Percentiles rank a stretch among this genome's conserved stretches.
These are phyloP conservation scores for Ceyx margarethae DNA, from an alignment of 2,113 vertebrate species.

Conservation along the genomic window DNA sequence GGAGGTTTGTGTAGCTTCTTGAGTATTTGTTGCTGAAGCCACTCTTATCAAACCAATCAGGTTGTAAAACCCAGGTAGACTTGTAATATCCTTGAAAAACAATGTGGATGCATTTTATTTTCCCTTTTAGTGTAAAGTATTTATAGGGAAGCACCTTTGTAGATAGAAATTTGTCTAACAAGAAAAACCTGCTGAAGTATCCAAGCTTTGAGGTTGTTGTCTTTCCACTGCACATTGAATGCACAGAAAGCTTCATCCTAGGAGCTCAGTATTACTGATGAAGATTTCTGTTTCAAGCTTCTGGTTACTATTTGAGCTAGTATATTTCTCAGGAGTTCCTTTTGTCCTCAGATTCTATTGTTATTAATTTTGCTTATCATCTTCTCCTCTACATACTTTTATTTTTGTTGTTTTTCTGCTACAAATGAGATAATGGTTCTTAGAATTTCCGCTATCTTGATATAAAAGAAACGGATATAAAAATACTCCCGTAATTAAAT, in stretches of 20 bases:
- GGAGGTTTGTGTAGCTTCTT: not conserved
- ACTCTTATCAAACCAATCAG: not conserved
- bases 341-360: not conserved
- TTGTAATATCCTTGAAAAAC: not conserved
- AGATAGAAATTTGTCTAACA: not conserved
- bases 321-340: not conserved
- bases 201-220: not conserved
- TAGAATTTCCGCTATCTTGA: not conserved
- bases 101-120: not conserved
- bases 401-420: not conserved
- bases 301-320: not conserved
- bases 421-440: not conserved
- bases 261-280: not conserved
- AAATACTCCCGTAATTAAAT: not conserved
- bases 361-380: not conserved
- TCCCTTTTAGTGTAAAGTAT: not conserved
- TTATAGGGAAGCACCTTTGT: not conserved
- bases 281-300: not conserved
- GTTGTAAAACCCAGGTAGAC: not conserved
- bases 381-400: not conserved
- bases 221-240: not conserved
- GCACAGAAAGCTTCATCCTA: not conserved
- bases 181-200: not conserved
- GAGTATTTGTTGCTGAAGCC: not conserved
- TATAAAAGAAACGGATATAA: not conserved